Percentiles rank a stretch among this genome's conserved stretches.
Evolutionary conservation across 2,797 vertebrate species (phyloP).

Genomic region (Ctenochaetus hawaiiensis): DNA sequence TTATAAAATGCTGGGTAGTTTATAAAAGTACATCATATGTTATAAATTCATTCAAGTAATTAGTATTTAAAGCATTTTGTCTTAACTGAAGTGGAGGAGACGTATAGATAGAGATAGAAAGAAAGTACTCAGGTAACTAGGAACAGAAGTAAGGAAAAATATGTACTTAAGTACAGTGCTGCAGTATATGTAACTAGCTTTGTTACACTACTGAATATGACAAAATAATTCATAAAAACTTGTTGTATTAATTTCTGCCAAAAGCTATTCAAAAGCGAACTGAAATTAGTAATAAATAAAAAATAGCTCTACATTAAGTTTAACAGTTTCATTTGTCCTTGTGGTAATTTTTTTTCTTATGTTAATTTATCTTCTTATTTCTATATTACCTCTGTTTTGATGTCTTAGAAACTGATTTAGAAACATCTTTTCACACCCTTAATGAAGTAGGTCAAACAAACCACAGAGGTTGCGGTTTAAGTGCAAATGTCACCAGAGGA

Average conservation of each 20-base stretch:
- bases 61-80: not conserved
- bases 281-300: not conserved
- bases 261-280: not conserved
- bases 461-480: not conserved
- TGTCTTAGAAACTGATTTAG: not conserved
- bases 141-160: not conserved
- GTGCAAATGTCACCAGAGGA: slow-evolving; percentile 38
- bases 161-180: not conserved
- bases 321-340: not conserved
- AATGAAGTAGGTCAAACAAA: not conserved
- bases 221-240: not conserved
- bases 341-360: not conserved
- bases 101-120: not conserved
- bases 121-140: not conserved
- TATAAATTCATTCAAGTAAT: not conserved
- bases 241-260: not conserved
- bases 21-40: not conserved
- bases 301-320: no score
- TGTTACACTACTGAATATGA: not conserved
- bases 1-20: not conserved
- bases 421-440: not conserved
- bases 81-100: no score
- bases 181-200: not conserved
- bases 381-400: no score
- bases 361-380: no score